phyloP scores from a whole-genome alignment of 2,113 vertebrate species.

The Chlorodrepanis virens region DNA sequence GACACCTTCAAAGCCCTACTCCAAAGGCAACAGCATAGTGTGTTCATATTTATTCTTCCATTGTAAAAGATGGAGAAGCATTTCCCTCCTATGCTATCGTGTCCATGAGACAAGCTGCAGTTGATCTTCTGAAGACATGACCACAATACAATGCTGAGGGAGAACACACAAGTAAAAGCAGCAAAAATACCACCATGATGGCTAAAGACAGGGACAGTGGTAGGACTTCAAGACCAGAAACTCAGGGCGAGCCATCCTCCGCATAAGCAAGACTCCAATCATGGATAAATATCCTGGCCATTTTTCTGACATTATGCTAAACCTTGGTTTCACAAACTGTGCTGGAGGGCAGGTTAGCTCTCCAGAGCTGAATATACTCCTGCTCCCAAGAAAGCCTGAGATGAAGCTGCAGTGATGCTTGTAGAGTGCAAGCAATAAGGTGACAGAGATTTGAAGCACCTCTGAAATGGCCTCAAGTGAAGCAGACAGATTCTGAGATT shows the following conservation, averaged over 20 bases:
- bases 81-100: background rate
- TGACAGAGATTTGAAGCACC: background rate
- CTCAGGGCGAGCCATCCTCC: background rate
- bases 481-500: background rate
- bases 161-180: background rate
- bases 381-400: background rate
- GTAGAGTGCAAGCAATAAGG: background rate
- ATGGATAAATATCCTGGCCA: background rate
- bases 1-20: background rate
- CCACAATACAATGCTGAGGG: background rate
- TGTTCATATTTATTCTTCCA: background rate
- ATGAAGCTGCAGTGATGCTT: background rate
- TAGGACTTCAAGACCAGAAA: background rate
- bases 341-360: background rate
- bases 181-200: background rate
- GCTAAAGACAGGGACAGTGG: background rate
- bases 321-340: background rate
- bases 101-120: background rate
- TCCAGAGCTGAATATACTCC: background rate
- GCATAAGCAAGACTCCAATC: background rate
- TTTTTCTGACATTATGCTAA: background rate
- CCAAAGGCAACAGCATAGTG: background rate
- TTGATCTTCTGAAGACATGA: background rate
- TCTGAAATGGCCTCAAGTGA: background rate
- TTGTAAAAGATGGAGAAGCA: background rate